phyloP scores from a whole-genome alignment of 2,797 vertebrate genomes.

The Acropternis orthonyx region DNA sequence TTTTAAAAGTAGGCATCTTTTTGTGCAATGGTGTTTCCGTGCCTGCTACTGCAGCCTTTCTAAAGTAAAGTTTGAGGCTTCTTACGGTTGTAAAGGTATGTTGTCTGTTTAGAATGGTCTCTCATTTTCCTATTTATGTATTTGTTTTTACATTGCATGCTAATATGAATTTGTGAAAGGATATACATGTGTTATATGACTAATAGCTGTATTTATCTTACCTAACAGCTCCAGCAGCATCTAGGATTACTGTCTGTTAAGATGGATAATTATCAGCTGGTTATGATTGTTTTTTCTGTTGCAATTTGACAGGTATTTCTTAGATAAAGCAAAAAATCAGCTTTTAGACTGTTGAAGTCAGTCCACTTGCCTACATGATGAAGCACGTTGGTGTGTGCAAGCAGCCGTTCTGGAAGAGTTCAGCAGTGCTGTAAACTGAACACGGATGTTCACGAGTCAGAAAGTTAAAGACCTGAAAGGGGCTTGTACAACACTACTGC shows the following conservation, averaged over 20 bases:
- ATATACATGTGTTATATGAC: fast-evolving
- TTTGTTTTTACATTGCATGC: not conserved
- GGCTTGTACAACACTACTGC: not conserved
- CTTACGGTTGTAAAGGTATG: not conserved
- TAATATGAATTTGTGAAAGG: not conserved
- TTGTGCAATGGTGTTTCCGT: not conserved
- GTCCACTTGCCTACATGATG: not conserved
- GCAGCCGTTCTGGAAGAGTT: not conserved
- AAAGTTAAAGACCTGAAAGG: not conserved
- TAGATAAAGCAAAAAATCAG: not conserved
- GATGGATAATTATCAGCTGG: not conserved
- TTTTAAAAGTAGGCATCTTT: not conserved
- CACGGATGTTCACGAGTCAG: not conserved
- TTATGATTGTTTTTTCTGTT: not conserved
- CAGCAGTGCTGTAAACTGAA: not conserved
- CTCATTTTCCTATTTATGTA: not conserved
- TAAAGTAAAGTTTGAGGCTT: not conserved
- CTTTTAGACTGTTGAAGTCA: not conserved
- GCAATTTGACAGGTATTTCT: not conserved
- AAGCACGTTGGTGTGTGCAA: not conserved
- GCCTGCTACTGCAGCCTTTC: not conserved
- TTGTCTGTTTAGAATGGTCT: not conserved
- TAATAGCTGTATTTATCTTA: not conserved
- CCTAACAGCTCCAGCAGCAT: not conserved
- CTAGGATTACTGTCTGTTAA: not conserved